A percentile compares a stretch with the other conserved stretches of the same genome.
These are phyloP conservation scores for Temnothorax ravouxi DNA, from an alignment of 2,888 invertebrate species.

Conservation along the genomic window DNA sequence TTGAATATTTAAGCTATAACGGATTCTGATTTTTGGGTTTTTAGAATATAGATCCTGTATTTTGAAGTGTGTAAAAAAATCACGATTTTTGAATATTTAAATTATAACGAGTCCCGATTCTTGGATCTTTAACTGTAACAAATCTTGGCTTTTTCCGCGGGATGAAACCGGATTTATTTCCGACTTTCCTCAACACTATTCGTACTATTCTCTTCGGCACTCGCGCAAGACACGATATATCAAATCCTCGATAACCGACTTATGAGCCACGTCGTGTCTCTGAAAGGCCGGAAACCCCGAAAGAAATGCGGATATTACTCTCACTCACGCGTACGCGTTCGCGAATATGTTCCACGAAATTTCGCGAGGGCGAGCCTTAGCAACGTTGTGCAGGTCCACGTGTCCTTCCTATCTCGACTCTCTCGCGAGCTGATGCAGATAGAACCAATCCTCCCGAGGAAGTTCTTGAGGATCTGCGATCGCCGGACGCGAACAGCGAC, in stretches of 20 bases:
- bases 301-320: constrained; percentile 28
- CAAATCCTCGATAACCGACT: constrained; percentile 1
- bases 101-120: too few species aligned
- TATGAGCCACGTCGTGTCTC: constrained; percentile 1
- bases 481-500: constrained; percentile 59
- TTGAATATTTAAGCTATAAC: not conserved
- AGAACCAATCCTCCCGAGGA: constrained; percentile 8
- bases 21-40: not conserved
- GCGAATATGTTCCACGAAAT: constrained; percentile 66
- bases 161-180: constrained; percentile 16
- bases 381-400: constrained; percentile 37
- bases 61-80: not conserved
- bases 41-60: not conserved
- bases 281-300: not conserved
- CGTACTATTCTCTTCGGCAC: constrained; percentile 28
- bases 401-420: not conserved
- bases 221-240: not conserved
- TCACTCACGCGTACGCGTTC: constrained; percentile 54
- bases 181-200: constrained; percentile 11
- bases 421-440: constrained; percentile 37
- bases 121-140: not conserved
- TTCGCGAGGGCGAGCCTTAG: constrained; percentile 47
- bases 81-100: not conserved
- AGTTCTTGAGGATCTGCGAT: constrained; percentile 41
- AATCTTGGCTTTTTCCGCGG: not conserved